Conservation (phyloP, 2,797 vertebrate species). For the Hozukius guyotensis region DNA sequence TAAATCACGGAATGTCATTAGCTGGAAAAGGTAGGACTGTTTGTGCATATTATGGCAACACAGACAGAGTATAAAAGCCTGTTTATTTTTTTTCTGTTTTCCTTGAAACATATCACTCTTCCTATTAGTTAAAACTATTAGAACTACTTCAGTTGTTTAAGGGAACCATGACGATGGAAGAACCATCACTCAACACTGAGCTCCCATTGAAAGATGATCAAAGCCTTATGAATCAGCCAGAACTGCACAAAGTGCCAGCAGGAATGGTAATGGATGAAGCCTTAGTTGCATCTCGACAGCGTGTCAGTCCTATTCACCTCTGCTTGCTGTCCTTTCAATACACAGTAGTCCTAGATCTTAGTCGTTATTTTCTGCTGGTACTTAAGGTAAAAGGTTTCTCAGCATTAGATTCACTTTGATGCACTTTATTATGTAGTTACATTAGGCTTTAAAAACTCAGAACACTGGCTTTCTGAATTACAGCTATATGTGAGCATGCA, state of each 20-base stretch:
- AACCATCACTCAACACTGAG: background rate
- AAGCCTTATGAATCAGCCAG: slow-evolving; percentile 26
- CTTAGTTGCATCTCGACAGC: background rate
- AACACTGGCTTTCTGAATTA: background rate
- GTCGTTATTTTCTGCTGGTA: background rate
- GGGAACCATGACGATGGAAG: background rate
- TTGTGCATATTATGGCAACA: background rate
- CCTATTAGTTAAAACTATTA: background rate
- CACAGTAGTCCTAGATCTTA: background rate
- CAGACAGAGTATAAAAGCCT: background rate
- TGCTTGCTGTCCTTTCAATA: background rate
- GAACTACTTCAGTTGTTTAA: background rate
- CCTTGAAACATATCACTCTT: background rate
- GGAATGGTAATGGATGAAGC: slow-evolving; percentile 2
- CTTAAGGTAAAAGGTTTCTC: slow-evolving; percentile 5
- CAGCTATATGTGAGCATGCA: background rate
- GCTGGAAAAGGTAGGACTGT: background rate
- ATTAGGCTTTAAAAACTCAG: background rate
- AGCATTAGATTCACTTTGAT: background rate
- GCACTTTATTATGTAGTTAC: background rate
- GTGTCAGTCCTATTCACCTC: background rate
- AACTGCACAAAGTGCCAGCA: background rate
- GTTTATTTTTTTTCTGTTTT: background rate
- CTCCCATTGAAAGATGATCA: slow-evolving; percentile 16
- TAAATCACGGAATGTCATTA: background rate